Base-by-base conservation (phyloP, 1,140 invertebrate genomes). In the Drosophila sulfurigaster region DNA sequence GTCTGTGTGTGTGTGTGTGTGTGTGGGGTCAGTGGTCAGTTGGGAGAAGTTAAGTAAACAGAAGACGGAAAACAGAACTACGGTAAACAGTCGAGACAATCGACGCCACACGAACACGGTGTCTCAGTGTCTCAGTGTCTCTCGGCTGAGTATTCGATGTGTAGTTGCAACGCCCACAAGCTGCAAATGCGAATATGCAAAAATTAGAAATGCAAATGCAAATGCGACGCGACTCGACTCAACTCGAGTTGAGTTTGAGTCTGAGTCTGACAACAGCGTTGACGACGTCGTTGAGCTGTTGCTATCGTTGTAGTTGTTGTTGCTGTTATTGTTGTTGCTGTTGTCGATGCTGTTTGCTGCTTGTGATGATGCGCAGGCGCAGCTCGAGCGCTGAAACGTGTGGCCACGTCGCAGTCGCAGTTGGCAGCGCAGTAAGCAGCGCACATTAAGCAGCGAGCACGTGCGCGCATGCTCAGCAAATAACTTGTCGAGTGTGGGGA, bases 201-300 rank as follows among this genome's bases (percentile, higher is more conserved):
- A 87, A 89, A 89, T 89, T 89, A 85, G 85, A 89, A 89, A 89
- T 89, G 85, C 85, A 90, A 89, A 89, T 89, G 78, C 79, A 70
- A 28, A 49, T 63, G 10, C 72, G 65, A 51, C 66, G 64, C 35
- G 35, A 38, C 54, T 11, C 59, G 25, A 32, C 13, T 8, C 28
- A 38, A 16, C 6, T 52, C 6, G 28, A 52, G 49, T 52, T 28
- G 20, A 51, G 49, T 28, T 20, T 20, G 20, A 20, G 20, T 20
- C 20, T 25, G 49, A 52, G 20, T 20, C 49, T 38, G 5, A 45
- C 41, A 41, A 65, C n/a, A 43, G 48, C n/a, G n/a, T 65, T 71
- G 68, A 74, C 58, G 63, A 63, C 57, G 69, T 30, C 60, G 59
- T 43, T 45, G 48, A 30, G 59, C 16, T 38, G 57, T 35, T 46